These are phyloP conservation scores for Molorchus minor DNA, from an alignment of 2,888 invertebrate genomes.

Conservation along the genomic window DNA sequence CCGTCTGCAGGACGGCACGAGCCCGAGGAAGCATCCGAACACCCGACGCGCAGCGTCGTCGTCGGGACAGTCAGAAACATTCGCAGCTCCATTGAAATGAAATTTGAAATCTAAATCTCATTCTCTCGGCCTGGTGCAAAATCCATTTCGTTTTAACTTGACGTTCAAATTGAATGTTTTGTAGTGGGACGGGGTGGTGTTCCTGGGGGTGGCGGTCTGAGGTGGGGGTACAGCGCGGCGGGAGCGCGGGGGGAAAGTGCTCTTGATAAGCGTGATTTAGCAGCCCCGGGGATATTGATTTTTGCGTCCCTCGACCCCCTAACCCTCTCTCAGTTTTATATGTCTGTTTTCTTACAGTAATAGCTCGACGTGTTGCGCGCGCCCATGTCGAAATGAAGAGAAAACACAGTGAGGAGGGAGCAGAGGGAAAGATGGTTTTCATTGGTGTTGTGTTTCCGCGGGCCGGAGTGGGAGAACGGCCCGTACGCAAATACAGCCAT, in stretches of 20 bases:
- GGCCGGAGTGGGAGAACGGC: constrained; percentile 51
- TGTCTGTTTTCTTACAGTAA: constrained; percentile 68
- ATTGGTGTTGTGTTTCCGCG: constrained; percentile 62
- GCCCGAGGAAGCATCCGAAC: constrained; percentile 27
- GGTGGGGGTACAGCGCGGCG: constrained; percentile 53
- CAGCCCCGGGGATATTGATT: constrained; percentile 75
- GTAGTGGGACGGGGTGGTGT: constrained; percentile 60
- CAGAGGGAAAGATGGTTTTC: constrained; percentile 59
- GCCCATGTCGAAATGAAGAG: constrained; percentile 63
- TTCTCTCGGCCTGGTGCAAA: constrained; percentile 65
- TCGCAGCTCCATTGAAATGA: constrained; percentile 43
- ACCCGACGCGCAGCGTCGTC: constrained; percentile 65
- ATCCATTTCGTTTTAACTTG: constrained; percentile 70
- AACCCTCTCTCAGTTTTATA: constrained; percentile 65
- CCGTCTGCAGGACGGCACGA: constrained; percentile 34
- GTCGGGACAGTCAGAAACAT: constrained; percentile 56
- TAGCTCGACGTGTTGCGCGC: constrained; percentile 64
- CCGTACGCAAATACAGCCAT: constrained; percentile 63
- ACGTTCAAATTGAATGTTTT: constrained; percentile 70
- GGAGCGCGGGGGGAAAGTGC: constrained; percentile 64
- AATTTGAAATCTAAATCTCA: constrained; percentile 64
- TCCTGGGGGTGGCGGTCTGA: constrained; percentile 39
- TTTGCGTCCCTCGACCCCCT: constrained; percentile 64
- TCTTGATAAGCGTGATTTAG: constrained; percentile 76
- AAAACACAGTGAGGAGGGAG: constrained; percentile 58